Base-by-base conservation (phyloP, 2,113 vertebrate species). In the Orthochromis malagaraziensis region DNA sequence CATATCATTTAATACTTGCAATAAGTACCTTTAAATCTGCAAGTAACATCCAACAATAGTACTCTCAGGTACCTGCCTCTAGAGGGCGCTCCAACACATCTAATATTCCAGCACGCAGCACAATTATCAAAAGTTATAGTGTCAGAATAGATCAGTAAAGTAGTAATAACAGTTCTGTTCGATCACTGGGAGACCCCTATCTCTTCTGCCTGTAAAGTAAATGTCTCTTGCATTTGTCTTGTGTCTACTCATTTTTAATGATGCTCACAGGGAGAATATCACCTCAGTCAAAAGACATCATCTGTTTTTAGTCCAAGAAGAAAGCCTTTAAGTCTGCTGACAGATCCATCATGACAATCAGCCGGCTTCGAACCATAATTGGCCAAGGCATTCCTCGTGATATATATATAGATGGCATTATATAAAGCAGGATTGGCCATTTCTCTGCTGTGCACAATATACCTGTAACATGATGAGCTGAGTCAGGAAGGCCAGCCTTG, bases 381-480 rank as follows among this genome's bases (percentile, higher is more conserved):
- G 94, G 93, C 87, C 88, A 93, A 88, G 19, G 79, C 58, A 80
- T 93, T 92, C 82, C 79, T 77, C 55, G 63, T 75, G 90, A 87
- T 95, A 95, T 95, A 95, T 95, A 88, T 89, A 94, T 95, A 94
- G 93, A 82, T 21, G 58, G 57, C 85, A 84, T 94, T 93, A 93
- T 92, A 92, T 92, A 88, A 92, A 95, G 81, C 82, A 79, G 73
- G 89, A 89, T 87, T 88, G 90, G 51, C 87, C 84, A 91, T 93
- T 93, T 93, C 85, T 87, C 91, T 87, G 89, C 87, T 88, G 92
- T 83, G 81, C 81, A 93, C 85, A 91, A 87, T 93, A 94, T 88
- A 92, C 89, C 92, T 94, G 95, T 95, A 95, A 95, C 83, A 93
- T 83, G 95, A 95, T 95, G 93, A 94, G 87, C 81, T 89, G 85